Evolutionary conservation across 2,113 vertebrate genomes (phyloP).

Genomic region (Peromyscus leucopus): DNA sequence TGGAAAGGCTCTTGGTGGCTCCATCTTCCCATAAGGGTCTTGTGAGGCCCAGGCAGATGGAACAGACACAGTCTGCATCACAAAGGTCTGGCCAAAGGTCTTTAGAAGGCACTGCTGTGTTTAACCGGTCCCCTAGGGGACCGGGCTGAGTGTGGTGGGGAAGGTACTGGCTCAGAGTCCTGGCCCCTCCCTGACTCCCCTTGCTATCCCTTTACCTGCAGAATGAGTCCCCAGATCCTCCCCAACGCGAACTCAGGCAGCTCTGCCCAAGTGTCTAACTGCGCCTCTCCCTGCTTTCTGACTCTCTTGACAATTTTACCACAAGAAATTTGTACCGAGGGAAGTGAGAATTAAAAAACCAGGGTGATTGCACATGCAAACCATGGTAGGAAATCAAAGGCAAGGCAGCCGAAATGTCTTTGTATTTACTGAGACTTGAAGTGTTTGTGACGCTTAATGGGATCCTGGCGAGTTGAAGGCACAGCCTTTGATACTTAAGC

Average conservation of each 20-base stretch:
- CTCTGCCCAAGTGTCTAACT: not conserved
- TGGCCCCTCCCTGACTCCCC: too few species aligned
- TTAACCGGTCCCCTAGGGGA: not conserved
- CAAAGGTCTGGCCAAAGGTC: not conserved
- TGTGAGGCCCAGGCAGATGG: not conserved
- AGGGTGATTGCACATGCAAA: not conserved
- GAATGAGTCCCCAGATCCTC: too few species aligned
- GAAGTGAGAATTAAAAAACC: not conserved
- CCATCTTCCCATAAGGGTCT: not conserved
- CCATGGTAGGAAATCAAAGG: slow-evolving; percentile 29
- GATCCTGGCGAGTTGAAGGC: slow-evolving; percentile 4
- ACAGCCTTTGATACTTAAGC: slow-evolving; percentile 19
- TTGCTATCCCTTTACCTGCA: not conserved
- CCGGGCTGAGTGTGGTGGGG: not conserved
- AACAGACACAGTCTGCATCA: not conserved
- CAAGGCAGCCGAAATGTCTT: not conserved
- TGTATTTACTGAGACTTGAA: slow-evolving; percentile 50
- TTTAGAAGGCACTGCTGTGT: not conserved
- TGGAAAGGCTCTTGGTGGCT: not conserved
- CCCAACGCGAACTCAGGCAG: too few species aligned
- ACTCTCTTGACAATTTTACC: slow-evolving; percentile 32
- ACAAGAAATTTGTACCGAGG: not conserved
- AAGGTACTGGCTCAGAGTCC: not conserved
- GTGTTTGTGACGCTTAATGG: slow-evolving; percentile 48
- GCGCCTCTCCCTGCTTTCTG: not conserved